Evolutionary conservation across 35 echinoderm and acorn worm species (phyloP), one percentile per base, ranked within the genome.

Genomic region (Amphiura filiformis): DNA sequence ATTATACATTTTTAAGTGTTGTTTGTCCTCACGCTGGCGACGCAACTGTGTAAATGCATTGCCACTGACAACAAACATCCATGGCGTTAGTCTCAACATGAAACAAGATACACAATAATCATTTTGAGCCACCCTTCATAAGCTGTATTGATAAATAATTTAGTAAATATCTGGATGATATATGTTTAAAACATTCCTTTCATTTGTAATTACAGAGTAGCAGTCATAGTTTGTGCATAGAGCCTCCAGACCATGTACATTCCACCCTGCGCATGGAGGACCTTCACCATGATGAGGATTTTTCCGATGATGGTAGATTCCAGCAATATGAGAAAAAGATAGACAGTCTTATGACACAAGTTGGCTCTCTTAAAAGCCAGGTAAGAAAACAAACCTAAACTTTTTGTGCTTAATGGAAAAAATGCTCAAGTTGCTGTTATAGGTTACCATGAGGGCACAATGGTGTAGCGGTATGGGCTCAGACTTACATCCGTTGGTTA

Each of bases 271-370:
- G 93, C 34, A 83, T 94, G 83, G 96, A 99, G 81, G 96, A 99
- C 81, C 75, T 99, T 1, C 31, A 39, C 40, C 61, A n/a, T 4
- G 75, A 84, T 39, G 86, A 39, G 1, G 95, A 97, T 37, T 83
- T 87, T 64, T 39, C 65, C 36, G 93, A 94, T 28, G 96, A 94
- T 39, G 36, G 79, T 13, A 92, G 82, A 40, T 85, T 88, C 78
- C 34, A 64, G 30, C 64, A 92, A 30, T 99, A 99, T 28, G 96
- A 99, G 90, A 92, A 90, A 40, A 92, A 94, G 78, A 99, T 99
- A 32, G 93, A 94, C 76, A 99, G 86, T 65, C 85, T 99, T n/a
- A 99, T 99, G 93, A 90, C 96, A n/a, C 93, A 99, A 78, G 92
- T 99, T 34, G 96, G 93, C 33, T 89, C 82, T 39, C 78, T 99